Percentiles rank a stretch among this genome's conserved stretches.
Evolutionary conservation across 2,113 vertebrate genomes (phyloP).

Genomic region (Laticauda laticaudata): DNA sequence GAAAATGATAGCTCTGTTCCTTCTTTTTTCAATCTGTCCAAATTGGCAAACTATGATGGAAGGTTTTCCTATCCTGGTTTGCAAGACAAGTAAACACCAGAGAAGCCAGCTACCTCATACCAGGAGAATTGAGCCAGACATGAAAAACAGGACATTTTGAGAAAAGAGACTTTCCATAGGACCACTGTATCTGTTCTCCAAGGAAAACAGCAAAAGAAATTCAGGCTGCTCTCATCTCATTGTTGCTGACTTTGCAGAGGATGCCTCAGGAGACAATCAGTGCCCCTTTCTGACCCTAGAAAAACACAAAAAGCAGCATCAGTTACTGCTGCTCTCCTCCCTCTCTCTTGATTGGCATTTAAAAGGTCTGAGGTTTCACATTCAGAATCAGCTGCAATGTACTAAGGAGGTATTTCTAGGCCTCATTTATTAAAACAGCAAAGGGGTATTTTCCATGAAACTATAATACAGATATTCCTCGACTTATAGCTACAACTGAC

Average conservation of each 20-base stretch:
- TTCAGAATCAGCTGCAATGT: neutral
- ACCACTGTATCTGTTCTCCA: neutral
- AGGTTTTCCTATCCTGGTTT: neutral
- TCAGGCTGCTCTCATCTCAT: neutral
- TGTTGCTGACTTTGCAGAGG: neutral
- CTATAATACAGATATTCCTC: neutral
- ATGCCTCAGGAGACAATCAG: neutral
- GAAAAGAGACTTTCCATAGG: neutral
- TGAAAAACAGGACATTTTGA: neutral
- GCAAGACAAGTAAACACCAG: neutral
- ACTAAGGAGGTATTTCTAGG: neutral
- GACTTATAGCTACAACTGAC: no score
- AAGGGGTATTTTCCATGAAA: neutral
- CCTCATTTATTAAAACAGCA: neutral
- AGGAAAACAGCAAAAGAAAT: neutral
- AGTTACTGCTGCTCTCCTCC: neutral
- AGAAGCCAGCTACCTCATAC: neutral
- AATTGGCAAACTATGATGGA: neutral
- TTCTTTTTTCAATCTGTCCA: neutral
- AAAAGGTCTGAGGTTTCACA: neutral
- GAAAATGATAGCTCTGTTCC: neutral
- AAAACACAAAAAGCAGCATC: neutral
- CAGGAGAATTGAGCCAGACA: neutral
- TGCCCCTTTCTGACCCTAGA: neutral
- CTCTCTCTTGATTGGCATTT: neutral